Evolutionary conservation across 2,113 vertebrate species (phyloP).

Genomic region (Carlito syrichta): DNA sequence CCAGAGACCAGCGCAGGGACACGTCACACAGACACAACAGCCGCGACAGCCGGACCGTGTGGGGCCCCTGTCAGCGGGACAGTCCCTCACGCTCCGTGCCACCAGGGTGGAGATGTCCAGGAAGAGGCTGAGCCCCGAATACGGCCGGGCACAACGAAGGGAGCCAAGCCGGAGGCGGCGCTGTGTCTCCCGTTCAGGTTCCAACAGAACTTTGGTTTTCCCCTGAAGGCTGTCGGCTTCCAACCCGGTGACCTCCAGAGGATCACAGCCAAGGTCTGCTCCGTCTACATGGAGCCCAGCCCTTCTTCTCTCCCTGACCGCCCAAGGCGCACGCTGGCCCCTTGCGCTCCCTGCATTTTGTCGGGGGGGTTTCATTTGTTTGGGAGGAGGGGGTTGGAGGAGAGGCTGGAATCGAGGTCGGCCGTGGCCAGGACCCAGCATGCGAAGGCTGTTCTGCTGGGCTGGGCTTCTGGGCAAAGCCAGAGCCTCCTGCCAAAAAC

Average conservation of each 20-base stretch:
- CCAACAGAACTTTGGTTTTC: not conserved
- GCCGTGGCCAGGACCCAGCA: not conserved
- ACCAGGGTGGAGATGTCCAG: not conserved
- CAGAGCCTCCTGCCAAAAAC: not conserved
- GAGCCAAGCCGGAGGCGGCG: not conserved
- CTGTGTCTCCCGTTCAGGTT: not conserved
- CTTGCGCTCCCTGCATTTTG: not conserved
- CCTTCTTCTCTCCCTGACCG: not conserved
- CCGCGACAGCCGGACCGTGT: too few species aligned
- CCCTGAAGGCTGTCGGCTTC: not conserved
- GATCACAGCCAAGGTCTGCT: not conserved
- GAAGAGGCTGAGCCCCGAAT: not conserved
- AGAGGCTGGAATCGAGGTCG: not conserved
- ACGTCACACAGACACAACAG: not conserved
- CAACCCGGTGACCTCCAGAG: rapidly evolving
- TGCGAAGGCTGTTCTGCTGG: rapidly evolving
- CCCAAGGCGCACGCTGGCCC: not conserved
- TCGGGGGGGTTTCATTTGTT: not conserved
- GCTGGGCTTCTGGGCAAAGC: not conserved
- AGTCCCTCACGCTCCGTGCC: too few species aligned
- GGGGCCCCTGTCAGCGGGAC: not conserved
- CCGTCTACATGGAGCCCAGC: not conserved
- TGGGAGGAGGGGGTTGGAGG: not conserved
- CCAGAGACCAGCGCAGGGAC: rapidly evolving
- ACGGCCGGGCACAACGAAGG: too few species aligned